Base-by-base conservation (phyloP, 2,113 vertebrate genomes). In the Chaetodon trifascialis region DNA sequence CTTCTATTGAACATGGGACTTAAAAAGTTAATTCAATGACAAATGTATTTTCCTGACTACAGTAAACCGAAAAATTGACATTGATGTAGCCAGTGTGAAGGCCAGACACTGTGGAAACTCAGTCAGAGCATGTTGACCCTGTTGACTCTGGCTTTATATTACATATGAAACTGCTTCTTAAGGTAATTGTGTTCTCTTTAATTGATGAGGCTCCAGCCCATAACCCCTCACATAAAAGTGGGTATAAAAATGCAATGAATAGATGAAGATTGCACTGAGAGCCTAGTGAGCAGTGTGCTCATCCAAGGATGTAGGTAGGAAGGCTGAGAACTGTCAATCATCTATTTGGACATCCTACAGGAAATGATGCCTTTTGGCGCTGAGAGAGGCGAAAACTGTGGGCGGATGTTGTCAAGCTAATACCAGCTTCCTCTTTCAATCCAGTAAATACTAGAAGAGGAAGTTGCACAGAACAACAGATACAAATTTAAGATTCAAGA, bases 391-490 rank as follows among this genome's bases (percentile, higher is more conserved):
- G 59, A 62, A 76, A 19, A 36, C 40, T 51, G 58, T 64, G 38
- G 76, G 56, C 4, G 58, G 70, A 79, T 76, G 47, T 58, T 59
- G 70, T 67, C 23, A 15, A 70, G 55, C 46, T n/a, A 64, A 55
- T 17, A 72, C 25, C 23, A n/a, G 58, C 63, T 84, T 84, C 73
- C 68, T 84, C 63, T 65, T 77, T 69, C 62, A 60, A 69, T 44
- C 14, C 5, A 42, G 49, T 62, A 30, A 66, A 38, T 49, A 69
- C 36, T 21, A 46, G 1, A 21, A 42, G 51, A 76, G 68, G 49
- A 80, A 70, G 47, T 42, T 46, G 55, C 71, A 67, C n/a, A 56
- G 63, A 55, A 55, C 47, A 76, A 46, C 4, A 59, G 23, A 46
- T 16, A 12, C 49, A 25, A 17, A 21, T 49, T 25, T 0, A 68